Conservation (phyloP, 2,888 invertebrate genomes). For the Amphimallon solstitiale region DNA sequence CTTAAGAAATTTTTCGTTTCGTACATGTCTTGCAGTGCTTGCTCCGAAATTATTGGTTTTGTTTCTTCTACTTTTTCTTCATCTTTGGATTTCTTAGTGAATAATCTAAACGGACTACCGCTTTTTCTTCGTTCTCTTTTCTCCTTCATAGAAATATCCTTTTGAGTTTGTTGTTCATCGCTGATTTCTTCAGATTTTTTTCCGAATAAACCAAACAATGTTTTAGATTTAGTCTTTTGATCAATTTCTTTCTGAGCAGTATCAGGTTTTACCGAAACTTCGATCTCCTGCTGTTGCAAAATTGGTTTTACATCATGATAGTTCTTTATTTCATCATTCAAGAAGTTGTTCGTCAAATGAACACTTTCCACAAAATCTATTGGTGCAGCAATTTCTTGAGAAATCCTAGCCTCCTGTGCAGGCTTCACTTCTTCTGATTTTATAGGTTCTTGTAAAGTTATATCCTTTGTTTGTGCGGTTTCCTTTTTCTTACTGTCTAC, state of each 20-base stretch:
- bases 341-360: conserved; percentile 41
- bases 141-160: conserved; percentile 31
- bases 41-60: conserved; percentile 31
- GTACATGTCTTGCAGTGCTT: conserved; percentile 37
- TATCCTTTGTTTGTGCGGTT: conserved; percentile 8
- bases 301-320: conserved; percentile 43
- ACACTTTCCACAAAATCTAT: conserved; percentile 34
- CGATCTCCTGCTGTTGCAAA: background rate
- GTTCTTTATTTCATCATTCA: conserved; percentile 44
- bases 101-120: conserved; percentile 39
- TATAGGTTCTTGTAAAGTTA: background rate
- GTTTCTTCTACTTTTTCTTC: conserved; percentile 32
- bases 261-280: background rate
- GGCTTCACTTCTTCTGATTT: background rate
- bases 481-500: background rate
- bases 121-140: conserved; percentile 38
- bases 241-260: conserved; percentile 33
- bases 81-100: conserved; percentile 39
- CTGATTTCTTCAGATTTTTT: conserved; percentile 36
- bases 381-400: background rate
- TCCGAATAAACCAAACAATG: conserved; percentile 36
- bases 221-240: conserved; percentile 33
- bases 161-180: conserved; percentile 10
- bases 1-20: conserved; percentile 45
- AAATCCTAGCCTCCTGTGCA: conserved; percentile 4